phyloP scores from a whole-genome alignment of 2,797 vertebrate species.

The Moxostoma hubbsi region DNA sequence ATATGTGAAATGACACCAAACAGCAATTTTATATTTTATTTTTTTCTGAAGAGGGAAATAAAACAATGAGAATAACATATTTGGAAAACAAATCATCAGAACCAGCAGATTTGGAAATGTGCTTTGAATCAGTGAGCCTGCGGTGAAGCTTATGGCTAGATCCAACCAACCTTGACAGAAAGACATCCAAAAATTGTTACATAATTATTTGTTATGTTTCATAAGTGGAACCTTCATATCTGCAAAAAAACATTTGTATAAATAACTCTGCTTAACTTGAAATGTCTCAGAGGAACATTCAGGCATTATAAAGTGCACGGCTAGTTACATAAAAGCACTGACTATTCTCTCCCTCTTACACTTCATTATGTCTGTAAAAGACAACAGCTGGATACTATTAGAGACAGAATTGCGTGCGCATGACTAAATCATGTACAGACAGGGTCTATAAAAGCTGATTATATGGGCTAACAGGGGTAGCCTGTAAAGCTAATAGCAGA shows the following conservation, averaged over 20 bases:
- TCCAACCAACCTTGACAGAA: conserved; percentile 30
- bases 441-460: conserved; percentile 5
- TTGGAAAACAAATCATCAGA: background rate
- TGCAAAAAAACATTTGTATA: conserved; percentile 24
- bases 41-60: background rate
- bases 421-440: background rate
- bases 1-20: conserved; percentile 12
- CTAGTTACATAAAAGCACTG: background rate
- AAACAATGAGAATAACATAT: background rate
- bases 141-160: background rate
- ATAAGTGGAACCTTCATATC: conserved; percentile 16
- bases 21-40: background rate
- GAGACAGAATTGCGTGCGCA: background rate
- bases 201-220: conserved; percentile 22
- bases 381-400: conserved; percentile 34
- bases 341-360: conserved; percentile 15
- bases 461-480: background rate
- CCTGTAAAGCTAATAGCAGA: background rate
- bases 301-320: background rate
- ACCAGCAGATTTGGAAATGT: background rate
- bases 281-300: conserved; percentile 3
- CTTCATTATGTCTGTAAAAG: conserved; percentile 1
- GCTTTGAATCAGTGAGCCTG: background rate
- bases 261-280: background rate
- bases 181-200: background rate